Evolutionary conservation across 2,113 vertebrate species (phyloP).

Genomic region (Acinonyx jubatus): DNA sequence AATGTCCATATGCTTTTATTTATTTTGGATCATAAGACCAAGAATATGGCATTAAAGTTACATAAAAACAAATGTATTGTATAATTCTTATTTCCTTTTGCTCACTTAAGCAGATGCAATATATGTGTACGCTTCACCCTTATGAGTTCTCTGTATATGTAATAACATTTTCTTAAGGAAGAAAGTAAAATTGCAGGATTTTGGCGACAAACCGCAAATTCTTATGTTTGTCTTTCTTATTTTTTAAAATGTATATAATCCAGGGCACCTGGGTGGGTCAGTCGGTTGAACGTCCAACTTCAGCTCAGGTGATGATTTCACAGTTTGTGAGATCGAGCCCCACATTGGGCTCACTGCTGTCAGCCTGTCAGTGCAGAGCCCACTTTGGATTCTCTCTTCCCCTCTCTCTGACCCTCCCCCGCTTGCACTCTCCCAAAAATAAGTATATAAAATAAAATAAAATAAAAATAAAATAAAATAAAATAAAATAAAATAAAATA

Average conservation of each 20-base stretch:
- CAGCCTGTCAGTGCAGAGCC: too few relatives aligned
- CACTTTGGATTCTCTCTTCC: too few relatives aligned
- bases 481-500: too few relatives aligned
- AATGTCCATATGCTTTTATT: background rate
- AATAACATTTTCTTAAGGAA: background rate
- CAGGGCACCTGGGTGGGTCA: too few relatives aligned
- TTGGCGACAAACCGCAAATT: background rate
- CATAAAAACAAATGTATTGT: background rate
- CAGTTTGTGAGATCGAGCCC: too few relatives aligned
- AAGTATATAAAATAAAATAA: too few relatives aligned
- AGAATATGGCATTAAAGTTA: background rate
- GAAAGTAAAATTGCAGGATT: background rate
- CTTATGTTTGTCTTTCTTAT: background rate
- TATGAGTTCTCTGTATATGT: background rate
- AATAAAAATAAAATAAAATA: too few relatives aligned
- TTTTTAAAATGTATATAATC: background rate
- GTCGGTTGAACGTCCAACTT: too few relatives aligned
- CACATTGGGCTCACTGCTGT: too few relatives aligned
- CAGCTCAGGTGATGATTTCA: too few relatives aligned
- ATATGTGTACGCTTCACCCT: background rate
- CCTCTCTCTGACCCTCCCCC: too few relatives aligned
- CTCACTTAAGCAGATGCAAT: background rate
- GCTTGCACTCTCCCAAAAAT: too few relatives aligned
- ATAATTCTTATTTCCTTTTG: background rate
- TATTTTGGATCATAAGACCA: background rate